Percentiles rank a stretch among this genome's conserved stretches.
These are phyloP conservation scores for Netelia inedita DNA, from an alignment of 2,888 invertebrate species.

Conservation along the genomic window DNA sequence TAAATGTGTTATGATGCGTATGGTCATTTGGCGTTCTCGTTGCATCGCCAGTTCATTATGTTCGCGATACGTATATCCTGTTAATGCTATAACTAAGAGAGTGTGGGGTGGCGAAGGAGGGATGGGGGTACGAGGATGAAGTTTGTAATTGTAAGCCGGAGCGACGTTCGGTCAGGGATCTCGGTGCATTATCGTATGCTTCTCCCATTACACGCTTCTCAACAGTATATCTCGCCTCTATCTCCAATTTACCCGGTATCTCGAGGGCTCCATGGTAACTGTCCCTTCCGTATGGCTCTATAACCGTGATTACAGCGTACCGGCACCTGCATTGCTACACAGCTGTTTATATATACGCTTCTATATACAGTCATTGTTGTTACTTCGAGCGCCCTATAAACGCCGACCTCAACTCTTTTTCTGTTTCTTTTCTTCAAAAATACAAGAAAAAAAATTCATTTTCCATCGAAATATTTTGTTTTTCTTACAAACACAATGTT, in stretches of 20 bases:
- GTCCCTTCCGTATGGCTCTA: background rate
- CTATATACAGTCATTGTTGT: background rate
- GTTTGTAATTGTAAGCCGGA: constrained; percentile 35
- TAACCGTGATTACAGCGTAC: constrained; percentile 23
- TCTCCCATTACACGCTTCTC: constrained; percentile 27
- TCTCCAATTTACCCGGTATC: constrained; percentile 34
- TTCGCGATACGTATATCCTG: constrained; percentile 6
- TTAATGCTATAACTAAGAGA: constrained; percentile 25
- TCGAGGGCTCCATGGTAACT: constrained; percentile 16
- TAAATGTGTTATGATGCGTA: constrained; percentile 34
- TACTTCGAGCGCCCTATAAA: background rate
- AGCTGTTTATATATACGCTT: constrained; percentile 16
- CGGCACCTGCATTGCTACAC: constrained; percentile 39
- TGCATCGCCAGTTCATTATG: background rate
- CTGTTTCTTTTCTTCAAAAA: background rate
- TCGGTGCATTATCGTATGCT: constrained; percentile 35
- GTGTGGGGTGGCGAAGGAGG: background rate
- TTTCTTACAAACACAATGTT: background rate
- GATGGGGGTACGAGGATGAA: background rate
- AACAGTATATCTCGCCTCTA: constrained; percentile 11
- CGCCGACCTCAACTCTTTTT: background rate
- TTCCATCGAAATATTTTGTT: background rate
- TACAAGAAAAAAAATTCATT: background rate
- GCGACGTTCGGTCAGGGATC: constrained; percentile 27
- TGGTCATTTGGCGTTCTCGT: background rate